Percentiles rank a stretch among this genome's conserved stretches.
phyloP scores from a whole-genome alignment of 1,140 invertebrate species.

The Myzus persicae region DNA sequence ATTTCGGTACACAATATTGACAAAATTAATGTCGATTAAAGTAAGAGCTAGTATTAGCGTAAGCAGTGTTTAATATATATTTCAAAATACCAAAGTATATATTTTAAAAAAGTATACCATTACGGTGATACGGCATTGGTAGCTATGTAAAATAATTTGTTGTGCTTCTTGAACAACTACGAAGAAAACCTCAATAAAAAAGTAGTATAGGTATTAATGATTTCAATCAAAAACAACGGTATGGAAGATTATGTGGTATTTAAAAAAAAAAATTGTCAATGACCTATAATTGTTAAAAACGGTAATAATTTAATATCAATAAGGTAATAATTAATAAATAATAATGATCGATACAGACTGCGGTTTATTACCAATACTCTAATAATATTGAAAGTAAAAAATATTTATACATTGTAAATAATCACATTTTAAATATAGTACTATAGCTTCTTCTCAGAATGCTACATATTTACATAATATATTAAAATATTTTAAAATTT shows the following conservation, averaged over 20 bases:
- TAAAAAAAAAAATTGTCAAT: not conserved
- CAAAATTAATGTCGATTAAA: not conserved
- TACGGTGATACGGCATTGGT: no score
- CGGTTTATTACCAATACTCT: no score
- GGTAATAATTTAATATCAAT: not conserved
- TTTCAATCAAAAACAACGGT: not conserved
- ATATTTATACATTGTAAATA: not conserved
- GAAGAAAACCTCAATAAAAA: not conserved
- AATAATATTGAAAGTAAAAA: not conserved
- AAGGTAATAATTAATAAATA: not conserved
- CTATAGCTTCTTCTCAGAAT: no score
- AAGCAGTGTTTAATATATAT: not conserved
- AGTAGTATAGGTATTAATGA: not conserved
- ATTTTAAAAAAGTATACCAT: no score
- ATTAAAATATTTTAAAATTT: no score
- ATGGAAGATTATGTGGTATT: not conserved
- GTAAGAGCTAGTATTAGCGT: not conserved
- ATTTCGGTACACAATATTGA: not conserved
- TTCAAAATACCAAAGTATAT: not conserved
- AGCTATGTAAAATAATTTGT: not conserved
- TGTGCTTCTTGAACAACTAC: not conserved
- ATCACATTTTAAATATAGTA: not conserved
- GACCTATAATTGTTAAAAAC: no score
- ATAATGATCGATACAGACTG: not conserved
- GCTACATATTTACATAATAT: not conserved